phyloP scores from a whole-genome alignment of 2,113 vertebrate species.

The Nannobrachium achirus region DNA sequence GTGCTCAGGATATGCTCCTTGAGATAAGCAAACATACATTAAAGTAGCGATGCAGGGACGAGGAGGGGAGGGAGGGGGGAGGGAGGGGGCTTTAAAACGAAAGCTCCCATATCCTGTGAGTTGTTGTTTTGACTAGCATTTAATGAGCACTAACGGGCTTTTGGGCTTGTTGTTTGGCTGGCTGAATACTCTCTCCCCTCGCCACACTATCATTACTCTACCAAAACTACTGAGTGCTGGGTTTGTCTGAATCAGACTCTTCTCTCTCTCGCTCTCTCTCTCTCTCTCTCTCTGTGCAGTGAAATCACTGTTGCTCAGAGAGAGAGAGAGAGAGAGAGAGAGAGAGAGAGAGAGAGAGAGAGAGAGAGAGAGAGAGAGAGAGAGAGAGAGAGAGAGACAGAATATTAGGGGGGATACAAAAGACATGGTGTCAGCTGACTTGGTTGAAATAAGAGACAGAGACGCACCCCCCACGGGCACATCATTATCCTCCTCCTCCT shows the following conservation, averaged over 20 bases:
- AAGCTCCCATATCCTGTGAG: constrained; percentile 21
- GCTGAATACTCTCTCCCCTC: constrained; percentile 6
- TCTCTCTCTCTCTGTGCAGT: not conserved
- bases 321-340: too few species aligned
- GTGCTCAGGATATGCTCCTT: constrained; percentile 14
- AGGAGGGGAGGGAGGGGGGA: too few species aligned
- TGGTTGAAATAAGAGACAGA: too few species aligned
- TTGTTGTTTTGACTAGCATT: constrained; percentile 31
- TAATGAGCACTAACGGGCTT: constrained; percentile 2
- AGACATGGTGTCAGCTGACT: too few species aligned
- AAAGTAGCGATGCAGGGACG: constrained; percentile 26
- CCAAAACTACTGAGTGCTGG: constrained; percentile 16
- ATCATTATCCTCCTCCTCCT: too few species aligned
- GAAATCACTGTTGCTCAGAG: not conserved
- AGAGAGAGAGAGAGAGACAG: not conserved
- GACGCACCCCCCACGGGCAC: too few species aligned
- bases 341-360: too few species aligned
- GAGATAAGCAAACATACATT: constrained; percentile 40
- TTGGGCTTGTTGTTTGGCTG: not conserved
- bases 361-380: too few species aligned
- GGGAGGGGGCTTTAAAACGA: not conserved
- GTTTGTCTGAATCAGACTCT: not conserved
- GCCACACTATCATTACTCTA: constrained; percentile 24
- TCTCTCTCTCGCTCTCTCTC: not conserved
- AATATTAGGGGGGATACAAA: too few species aligned